Conservation (phyloP, 2,888 invertebrate genomes). For the Leptinotarsa peninsularis region DNA sequence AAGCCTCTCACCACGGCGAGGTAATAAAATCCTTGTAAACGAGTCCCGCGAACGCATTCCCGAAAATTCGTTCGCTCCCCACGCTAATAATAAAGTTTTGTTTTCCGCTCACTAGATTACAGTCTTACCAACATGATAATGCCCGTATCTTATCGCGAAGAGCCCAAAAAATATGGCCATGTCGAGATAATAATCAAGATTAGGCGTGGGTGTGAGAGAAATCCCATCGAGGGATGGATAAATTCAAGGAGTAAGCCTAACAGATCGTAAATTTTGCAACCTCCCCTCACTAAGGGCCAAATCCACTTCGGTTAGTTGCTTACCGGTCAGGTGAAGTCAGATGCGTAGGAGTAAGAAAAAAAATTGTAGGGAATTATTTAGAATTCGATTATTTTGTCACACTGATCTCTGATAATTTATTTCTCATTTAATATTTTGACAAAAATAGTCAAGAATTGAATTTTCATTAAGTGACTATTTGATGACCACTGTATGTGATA, state of each 20-base stretch:
- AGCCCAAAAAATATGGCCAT: slow-evolving; percentile 55
- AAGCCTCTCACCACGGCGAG: slow-evolving; percentile 2
- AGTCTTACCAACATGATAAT: slow-evolving; percentile 50
- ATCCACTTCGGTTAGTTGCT: slow-evolving; percentile 60
- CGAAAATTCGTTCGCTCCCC: slow-evolving; percentile 21
- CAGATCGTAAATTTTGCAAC: slow-evolving; percentile 61
- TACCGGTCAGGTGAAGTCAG: slow-evolving; percentile 36
- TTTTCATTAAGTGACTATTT: too few relatives aligned
- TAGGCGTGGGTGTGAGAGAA: slow-evolving; percentile 58
- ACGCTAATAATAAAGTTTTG: slow-evolving; percentile 39
- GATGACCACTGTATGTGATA: too few relatives aligned
- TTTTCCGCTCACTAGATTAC: slow-evolving; percentile 47
- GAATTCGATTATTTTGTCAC: too few relatives aligned
- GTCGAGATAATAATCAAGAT: slow-evolving; percentile 63
- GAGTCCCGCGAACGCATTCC: slow-evolving; percentile 9
- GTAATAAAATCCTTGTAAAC: slow-evolving; percentile 25
- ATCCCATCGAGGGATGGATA: slow-evolving; percentile 58
- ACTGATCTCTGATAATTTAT: too few relatives aligned
- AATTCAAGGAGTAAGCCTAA: slow-evolving; percentile 61
- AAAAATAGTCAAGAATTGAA: too few relatives aligned
- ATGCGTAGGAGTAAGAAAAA: not conserved
- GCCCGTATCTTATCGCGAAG: slow-evolving; percentile 52
- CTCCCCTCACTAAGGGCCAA: slow-evolving; percentile 55
- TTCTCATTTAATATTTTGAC: too few relatives aligned
- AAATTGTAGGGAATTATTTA: too few relatives aligned